Evolutionary conservation across 2,888 invertebrate species (phyloP).

Genomic region (Galerucella nymphaeae): DNA sequence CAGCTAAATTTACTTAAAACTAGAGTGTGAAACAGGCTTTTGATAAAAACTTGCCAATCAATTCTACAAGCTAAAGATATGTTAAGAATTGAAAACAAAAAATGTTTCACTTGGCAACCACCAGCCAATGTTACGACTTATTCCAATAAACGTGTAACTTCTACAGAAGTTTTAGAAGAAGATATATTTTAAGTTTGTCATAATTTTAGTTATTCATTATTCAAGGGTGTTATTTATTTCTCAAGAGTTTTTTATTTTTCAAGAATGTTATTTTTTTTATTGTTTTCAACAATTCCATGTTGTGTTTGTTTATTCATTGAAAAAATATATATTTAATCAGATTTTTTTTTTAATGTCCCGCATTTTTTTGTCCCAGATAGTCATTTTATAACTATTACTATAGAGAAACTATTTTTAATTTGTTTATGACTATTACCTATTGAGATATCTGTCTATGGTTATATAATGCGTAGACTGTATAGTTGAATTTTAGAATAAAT

Average conservation of each 20-base stretch:
- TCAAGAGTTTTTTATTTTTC: constrained; percentile 12
- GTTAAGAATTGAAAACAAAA: constrained; percentile 19
- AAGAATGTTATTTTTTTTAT: constrained; percentile 10
- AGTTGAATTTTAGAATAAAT: no score
- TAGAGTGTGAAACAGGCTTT: constrained; percentile 13
- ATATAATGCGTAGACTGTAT: no score
- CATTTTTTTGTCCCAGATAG: no score
- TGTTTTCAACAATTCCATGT: constrained; percentile 1
- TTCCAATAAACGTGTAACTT: constrained; percentile 17
- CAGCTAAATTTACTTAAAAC: constrained; percentile 18
- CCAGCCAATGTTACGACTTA: constrained; percentile 14
- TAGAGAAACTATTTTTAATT: no score
- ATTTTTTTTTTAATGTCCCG: no score
- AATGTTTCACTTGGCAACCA: constrained; percentile 20
- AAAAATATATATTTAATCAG: no score
- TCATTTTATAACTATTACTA: no score
- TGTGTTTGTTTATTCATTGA: no score
- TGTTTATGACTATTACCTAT: no score
- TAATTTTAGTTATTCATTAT: constrained; percentile 14
- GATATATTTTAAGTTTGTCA: constrained; percentile 7
- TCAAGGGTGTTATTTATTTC: constrained; percentile 14
- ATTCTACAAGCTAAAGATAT: constrained; percentile 20
- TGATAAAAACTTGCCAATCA: constrained; percentile 16
- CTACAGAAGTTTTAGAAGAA: no score
- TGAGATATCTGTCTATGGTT: no score